Base-by-base conservation (phyloP, 2,888 invertebrate species). In the Andrena camellia region DNA sequence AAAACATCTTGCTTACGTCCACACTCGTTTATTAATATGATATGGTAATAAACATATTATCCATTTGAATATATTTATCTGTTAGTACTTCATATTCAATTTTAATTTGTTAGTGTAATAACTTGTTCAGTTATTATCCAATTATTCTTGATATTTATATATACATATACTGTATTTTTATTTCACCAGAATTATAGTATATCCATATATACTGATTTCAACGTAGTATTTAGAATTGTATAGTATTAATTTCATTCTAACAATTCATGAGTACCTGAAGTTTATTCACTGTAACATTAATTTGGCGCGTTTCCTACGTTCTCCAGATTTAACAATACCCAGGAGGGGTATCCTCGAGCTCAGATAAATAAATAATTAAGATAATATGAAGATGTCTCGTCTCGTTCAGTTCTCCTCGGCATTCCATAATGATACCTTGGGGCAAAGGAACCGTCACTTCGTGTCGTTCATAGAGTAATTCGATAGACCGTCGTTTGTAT, bases 391-490 rank as follows among this genome's bases (percentile, higher is more conserved):
- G 57, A 79, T 63, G 62, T 86, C 71, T 85, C 76, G 78, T 54
- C 80, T 70, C 63, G 83, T 80, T 87, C 67, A 73, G 69, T 70
- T 78, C 76, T 85, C 81, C 66, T 79, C 78, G 78, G 33, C 74
- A 79, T 85, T 79, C 78, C 64, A 68, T 85, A 88, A 88, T 85
- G 83, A 88, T 83, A 88, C 86, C 87, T 84, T 74, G 81, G 84
- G 87, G 88, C 89, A 70, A 84, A 84, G 79, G 87, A 84, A 83
- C 79, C 86, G 77, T 81, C 86, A 80, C 87, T 84, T 77, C 66
- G 79, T 82, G 77, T 80, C 85, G 86, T 88, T 86, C 87, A 87
- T 86, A 82, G 79, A 83, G 83, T 86, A 84, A 89, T 88, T 82
- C 86, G 71, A 82, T 80, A 83, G 78, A 85, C 81, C 88, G 78